These are phyloP conservation scores for Augochlora pura DNA, from an alignment of 1,140 invertebrate species.

Conservation along the genomic window DNA sequence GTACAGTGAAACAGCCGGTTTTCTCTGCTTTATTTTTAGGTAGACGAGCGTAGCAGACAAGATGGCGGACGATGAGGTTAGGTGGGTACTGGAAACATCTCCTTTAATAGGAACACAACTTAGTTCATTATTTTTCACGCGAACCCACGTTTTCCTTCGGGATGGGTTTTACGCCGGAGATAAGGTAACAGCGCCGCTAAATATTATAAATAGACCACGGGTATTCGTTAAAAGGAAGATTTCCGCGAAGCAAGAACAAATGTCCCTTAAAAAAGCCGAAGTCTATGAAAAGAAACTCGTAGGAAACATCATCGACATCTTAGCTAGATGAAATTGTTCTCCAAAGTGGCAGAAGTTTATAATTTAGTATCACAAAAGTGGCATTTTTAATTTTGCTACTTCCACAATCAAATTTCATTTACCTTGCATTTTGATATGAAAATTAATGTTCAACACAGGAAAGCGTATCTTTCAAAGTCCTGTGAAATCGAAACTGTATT, in stretches of 20 bases:
- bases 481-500: no score
- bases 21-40: conserved; percentile 71
- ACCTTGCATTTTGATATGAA: no score
- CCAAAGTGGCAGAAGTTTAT: no score
- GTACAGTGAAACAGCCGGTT: conserved; percentile 12
- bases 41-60: conserved; percentile 79
- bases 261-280: no score
- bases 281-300: no score
- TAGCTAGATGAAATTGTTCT: no score
- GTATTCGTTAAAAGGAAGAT: background rate
- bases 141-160: background rate
- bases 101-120: background rate
- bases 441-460: no score
- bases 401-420: no score
- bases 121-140: background rate
- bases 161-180: background rate
- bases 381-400: no score
- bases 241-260: background rate
- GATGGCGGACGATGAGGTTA: conserved; percentile 95
- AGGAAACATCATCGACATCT: no score
- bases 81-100: conserved; percentile 82
- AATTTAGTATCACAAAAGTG: no score
- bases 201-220: background rate
- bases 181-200: background rate
- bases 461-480: no score